Base-by-base conservation (phyloP, 2,113 vertebrate species). In the Indicator maculatus region DNA sequence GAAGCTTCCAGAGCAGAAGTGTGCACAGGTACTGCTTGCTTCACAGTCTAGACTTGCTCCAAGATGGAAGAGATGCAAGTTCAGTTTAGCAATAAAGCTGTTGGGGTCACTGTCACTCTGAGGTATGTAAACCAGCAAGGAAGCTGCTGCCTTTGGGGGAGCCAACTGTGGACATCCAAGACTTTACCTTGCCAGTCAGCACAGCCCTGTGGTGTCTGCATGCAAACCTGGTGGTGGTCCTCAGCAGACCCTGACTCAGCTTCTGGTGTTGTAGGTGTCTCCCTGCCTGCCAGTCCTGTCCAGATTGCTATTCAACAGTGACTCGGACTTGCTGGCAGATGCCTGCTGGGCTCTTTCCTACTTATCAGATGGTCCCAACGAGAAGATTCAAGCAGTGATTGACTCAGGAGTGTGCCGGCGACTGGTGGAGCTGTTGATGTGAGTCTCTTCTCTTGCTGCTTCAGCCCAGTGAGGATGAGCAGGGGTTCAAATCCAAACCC, bases 321-420 rank as follows among this genome's bases (percentile, higher is more conserved):
- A 99, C 96, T 98, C 99, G 39, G 99, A 99, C 98, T 96, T 99
- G 95, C 98, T 99, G 96, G 99, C 99, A 47, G 99, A 99, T 28
- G 99, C 99, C 4, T 99, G 99, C 97, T 99, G 99, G 99, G 99
- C 99, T 44, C 98, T 99, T 41, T 99, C 99, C 94, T 99, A 99
- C 96, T 98, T 99, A 75, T 99, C 99, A 1, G 99, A 99, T 76
- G 99, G 99, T 28, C 99, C 99, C 95, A 99, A 99, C 50, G 99
- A 99, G 97, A 99, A 99, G 97, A 99, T 99, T 92, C 99, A 99
- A 96, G 99, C 99, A 2, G 99, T 99, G 86, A 99, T 99, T 58
- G 99, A 99, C 97, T 99, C 99, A 0, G 99, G 99, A 27, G 99
- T 99, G 86, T 99, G 99, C 95, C 98, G 99, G 93, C 98, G 99